These are phyloP conservation scores for Steinernema khuongi DNA, from an alignment of 1,140 invertebrate species.

Conservation along the genomic window DNA sequence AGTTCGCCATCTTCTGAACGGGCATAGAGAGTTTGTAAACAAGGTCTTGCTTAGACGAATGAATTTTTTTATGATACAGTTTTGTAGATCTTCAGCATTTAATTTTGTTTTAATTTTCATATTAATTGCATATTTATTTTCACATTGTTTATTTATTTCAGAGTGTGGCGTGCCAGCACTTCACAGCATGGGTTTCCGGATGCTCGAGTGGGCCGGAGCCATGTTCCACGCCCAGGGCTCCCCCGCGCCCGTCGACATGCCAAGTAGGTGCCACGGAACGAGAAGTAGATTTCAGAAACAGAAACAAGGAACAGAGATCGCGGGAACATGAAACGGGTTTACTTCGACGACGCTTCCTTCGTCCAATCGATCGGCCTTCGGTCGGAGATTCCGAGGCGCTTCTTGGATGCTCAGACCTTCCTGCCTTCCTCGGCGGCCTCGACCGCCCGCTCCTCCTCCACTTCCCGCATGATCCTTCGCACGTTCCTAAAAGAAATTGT, in stretches of 20 bases:
- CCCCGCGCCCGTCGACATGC: neutral
- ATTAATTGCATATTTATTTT: no score
- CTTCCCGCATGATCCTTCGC: neutral
- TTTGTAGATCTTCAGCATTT: neutral
- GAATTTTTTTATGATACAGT: no score
- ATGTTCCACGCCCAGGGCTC: neutral
- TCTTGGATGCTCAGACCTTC: neutral
- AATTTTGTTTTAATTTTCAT: neutral
- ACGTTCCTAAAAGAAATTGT: neutral
- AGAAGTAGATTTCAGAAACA: no score
- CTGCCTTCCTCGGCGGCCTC: neutral
- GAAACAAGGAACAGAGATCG: neutral
- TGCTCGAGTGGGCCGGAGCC: neutral
- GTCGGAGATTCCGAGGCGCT: neutral
- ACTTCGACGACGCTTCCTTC: no score
- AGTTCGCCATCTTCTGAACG: no score
- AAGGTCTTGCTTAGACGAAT: no score
- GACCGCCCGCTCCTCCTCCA: neutral
- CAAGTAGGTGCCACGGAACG: neutral
- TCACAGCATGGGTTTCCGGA: conserved; percentile 10
- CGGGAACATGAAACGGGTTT: no score
- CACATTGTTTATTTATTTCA: neutral
- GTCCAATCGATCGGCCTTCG: neutral
- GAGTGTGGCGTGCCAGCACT: neutral
- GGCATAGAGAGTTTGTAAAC: no score